Conservation (phyloP, 1,140 invertebrate species). For the Lucilia sericata region DNA sequence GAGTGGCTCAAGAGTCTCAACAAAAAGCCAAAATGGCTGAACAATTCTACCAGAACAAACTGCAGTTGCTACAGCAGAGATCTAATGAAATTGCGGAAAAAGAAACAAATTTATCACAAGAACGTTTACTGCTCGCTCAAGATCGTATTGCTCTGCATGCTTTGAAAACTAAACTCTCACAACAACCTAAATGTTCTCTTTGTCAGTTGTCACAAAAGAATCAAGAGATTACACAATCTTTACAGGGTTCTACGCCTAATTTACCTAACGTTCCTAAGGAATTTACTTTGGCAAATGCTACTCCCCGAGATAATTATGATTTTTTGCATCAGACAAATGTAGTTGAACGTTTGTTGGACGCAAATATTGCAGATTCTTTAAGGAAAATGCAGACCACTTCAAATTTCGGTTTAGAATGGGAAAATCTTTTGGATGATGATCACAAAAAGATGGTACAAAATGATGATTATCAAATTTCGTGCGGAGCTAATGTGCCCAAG, state of each 20-base stretch:
- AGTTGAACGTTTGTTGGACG: slow-evolving; percentile 63
- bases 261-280: not conserved
- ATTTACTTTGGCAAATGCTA: not conserved
- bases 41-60: slow-evolving; percentile 59
- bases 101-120: slow-evolving; percentile 62
- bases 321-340: slow-evolving; percentile 51
- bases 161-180: slow-evolving; percentile 54
- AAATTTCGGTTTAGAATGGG: slow-evolving; percentile 51
- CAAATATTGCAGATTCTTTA: slow-evolving; percentile 62
- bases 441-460: slow-evolving; percentile 57
- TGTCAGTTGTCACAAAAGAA: slow-evolving; percentile 61
- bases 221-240: slow-evolving; percentile 46
- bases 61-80: slow-evolving; percentile 58
- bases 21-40: slow-evolving; percentile 63
- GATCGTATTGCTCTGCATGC: slow-evolving; percentile 61
- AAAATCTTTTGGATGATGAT: slow-evolving; percentile 59
- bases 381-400: slow-evolving; percentile 53
- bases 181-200: slow-evolving; percentile 58
- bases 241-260: not conserved
- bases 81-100: slow-evolving; percentile 57
- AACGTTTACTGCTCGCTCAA: slow-evolving; percentile 59
- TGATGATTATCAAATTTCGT: slow-evolving; percentile 36
- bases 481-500: not conserved
- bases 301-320: not conserved
- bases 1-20: slow-evolving; percentile 60